Evolutionary conservation across 2,888 invertebrate genomes (phyloP).

Genomic region (Pocota personata): DNA sequence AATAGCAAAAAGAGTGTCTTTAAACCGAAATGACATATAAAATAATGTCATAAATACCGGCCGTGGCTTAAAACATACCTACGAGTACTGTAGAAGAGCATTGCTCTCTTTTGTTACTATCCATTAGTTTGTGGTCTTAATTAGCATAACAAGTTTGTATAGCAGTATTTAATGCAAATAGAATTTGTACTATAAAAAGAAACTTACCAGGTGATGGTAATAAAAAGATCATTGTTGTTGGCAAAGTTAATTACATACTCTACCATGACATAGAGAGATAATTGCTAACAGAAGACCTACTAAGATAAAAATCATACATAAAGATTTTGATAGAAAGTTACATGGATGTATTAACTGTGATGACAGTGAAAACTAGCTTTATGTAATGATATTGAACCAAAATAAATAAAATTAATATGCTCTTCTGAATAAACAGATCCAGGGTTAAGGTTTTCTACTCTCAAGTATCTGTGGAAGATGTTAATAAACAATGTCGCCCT

Average conservation of each 20-base stretch:
- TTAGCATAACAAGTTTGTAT: conserved; percentile 36
- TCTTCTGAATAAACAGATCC: too few relatives aligned
- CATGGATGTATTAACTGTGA: background rate
- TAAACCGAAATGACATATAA: background rate
- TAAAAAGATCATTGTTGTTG: background rate
- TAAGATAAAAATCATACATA: background rate
- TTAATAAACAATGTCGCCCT: too few relatives aligned
- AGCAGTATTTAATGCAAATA: conserved; percentile 4
- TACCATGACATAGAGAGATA: background rate
- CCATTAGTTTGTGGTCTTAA: conserved; percentile 3
- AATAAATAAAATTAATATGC: too few relatives aligned
- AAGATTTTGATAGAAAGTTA: background rate
- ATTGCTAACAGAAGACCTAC: background rate
- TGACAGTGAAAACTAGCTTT: too few relatives aligned
- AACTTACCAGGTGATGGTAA: conserved; percentile 20
- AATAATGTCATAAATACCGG: background rate
- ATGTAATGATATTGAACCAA: too few relatives aligned
- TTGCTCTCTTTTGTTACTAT: conserved; percentile 11
- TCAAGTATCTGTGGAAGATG: too few relatives aligned
- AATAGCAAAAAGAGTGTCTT: background rate
- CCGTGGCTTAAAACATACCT: background rate
- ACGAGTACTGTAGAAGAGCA: conserved; percentile 14
- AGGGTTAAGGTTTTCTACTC: too few relatives aligned
- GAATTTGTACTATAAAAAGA: conserved; percentile 22
- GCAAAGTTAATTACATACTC: background rate